Conservation (phyloP, 1,140 invertebrate genomes). For the Matsumurasca onukii region DNA sequence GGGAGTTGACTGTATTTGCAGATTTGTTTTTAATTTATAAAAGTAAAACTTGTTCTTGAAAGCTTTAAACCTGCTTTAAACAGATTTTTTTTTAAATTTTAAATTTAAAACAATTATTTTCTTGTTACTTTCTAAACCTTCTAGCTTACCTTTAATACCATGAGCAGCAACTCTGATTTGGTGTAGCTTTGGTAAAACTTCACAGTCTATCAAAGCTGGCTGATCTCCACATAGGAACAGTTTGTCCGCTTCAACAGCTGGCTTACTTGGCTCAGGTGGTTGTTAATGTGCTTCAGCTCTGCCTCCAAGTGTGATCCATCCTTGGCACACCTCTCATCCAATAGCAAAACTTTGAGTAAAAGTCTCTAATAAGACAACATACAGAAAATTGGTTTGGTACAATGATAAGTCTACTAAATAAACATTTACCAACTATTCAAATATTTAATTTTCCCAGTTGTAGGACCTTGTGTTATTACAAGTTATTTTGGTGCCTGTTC, state of each 20-base stretch:
- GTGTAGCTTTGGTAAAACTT: constrained; percentile 60
- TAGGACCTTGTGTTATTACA: too few relatives aligned
- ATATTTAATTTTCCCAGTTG: too few relatives aligned
- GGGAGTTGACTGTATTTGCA: too few relatives aligned
- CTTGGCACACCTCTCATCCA: constrained; percentile 57
- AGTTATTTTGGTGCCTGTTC: too few relatives aligned
- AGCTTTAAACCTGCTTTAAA: not conserved
- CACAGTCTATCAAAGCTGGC: constrained; percentile 56
- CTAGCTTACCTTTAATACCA: constrained; percentile 51
- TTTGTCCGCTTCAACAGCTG: constrained; percentile 34
- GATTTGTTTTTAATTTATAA: too few relatives aligned
- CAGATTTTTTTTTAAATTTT: not conserved
- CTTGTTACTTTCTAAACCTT: not conserved
- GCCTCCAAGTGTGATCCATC: constrained; percentile 51
- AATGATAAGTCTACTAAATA: not conserved
- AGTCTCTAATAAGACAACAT: constrained; percentile 46
- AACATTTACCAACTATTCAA: too few relatives aligned
- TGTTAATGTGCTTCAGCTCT: constrained; percentile 52
- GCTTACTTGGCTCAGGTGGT: constrained; percentile 45
- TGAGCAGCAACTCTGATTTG: constrained; percentile 58
- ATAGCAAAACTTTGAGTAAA: constrained; percentile 62
- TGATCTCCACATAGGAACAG: constrained; percentile 52
- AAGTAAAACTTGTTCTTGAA: not conserved
- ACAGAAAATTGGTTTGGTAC: not conserved
- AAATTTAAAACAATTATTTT: not conserved